phyloP scores from a whole-genome alignment of 2,797 vertebrate species.

The Sandelia bainsii region DNA sequence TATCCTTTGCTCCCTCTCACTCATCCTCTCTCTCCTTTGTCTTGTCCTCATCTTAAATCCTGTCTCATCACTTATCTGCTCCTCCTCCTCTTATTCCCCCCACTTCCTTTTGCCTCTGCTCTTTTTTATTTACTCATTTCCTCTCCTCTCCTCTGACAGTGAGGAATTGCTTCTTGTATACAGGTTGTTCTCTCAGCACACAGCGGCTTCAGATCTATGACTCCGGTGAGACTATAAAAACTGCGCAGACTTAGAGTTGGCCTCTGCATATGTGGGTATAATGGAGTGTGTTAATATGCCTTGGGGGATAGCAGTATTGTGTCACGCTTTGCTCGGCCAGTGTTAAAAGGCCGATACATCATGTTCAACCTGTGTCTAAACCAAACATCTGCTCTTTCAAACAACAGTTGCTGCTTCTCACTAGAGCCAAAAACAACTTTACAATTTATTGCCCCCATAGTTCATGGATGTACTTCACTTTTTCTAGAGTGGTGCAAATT shows the following conservation, averaged over 20 bases:
- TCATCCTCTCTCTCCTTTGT: not conserved
- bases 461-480: too few relatives aligned
- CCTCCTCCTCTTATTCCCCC: not conserved
- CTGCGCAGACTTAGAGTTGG: constrained; percentile 7
- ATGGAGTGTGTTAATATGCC: constrained; percentile 29
- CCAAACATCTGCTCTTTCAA: constrained; percentile 30
- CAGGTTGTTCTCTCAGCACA: constrained; percentile 28
- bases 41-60: too few relatives aligned
- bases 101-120: too few relatives aligned
- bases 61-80: not conserved
- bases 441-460: not conserved
- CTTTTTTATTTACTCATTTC: not conserved
- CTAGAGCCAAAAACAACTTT: not conserved
- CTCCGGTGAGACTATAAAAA: constrained; percentile 37
- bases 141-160: not conserved
- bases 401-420: not conserved
- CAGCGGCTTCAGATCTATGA: constrained; percentile 44
- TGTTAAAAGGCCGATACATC: constrained; percentile 31
- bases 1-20: not conserved
- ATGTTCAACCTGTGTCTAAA: constrained; percentile 22
- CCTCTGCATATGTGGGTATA: constrained; percentile 17
- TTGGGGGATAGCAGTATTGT: constrained; percentile 16
- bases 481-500: too few relatives aligned
- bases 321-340: constrained; percentile 15
- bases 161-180: constrained; percentile 8